Evolutionary conservation across 1,140 invertebrate genomes (phyloP), one percentile per base, ranked within the genome.

Genomic region (Thaumatotibia leucotreta): DNA sequence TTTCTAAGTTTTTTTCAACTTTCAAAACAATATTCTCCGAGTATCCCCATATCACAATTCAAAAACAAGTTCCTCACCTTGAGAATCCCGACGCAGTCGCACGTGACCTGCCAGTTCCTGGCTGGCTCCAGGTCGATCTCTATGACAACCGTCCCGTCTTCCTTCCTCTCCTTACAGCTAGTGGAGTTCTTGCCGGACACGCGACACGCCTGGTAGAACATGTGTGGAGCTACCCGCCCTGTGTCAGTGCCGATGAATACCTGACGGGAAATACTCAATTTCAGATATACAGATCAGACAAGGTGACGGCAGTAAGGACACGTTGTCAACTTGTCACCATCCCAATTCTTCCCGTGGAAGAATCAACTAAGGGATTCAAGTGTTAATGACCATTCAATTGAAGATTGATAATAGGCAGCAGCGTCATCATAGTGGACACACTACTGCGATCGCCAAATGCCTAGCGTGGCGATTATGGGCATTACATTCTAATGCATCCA

Each of bases 181-280:
- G 97, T 99, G 0, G 97, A 98, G 89, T 98, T 99, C 91, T 99
- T 99, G 0, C 98, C 98, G 69, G 96, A 96, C 0, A 99, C 98
- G 66, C 97, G 95, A 86, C 98, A 99, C 0, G 98, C 97, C 86
- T 98, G 97, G 86, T 98, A 98, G 86, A 98, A 98, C 94, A 98
- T 97, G 80, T 98, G 97, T 0, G 97, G 97, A 14, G 95, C 94
- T 9, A 97, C 96, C 33, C 95, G 94, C 0, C 94, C 97, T 58
- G 95, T 93, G 81, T 99, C 98, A 3, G 96, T 97, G 4, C 98
- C 98, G 77, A 99, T 98, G 82, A 98, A 99, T 10, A 99, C 96
- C 92, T 99, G 95, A 22, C 75, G 69, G 29, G 1, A 63, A 63
- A 68, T 22, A 32, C 6, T 61, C 35, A 9, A 52, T n/a, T n/a